Evolutionary conservation across 2,888 invertebrate species (phyloP).

Genomic region (Abscondita cerata): DNA sequence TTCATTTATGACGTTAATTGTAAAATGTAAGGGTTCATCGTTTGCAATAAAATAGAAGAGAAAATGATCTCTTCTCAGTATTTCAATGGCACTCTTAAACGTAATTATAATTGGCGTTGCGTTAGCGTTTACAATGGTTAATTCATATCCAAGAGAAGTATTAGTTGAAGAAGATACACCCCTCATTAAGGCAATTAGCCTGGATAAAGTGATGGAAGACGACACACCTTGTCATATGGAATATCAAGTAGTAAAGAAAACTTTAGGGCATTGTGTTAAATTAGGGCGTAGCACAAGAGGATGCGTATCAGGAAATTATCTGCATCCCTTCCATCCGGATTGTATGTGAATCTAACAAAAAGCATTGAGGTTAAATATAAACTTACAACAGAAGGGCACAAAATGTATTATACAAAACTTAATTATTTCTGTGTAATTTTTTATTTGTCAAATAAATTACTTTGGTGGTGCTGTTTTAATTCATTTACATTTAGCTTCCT

Average conservation of each 20-base stretch:
- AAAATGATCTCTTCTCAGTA: background rate
- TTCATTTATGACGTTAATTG: slow-evolving; percentile 6
- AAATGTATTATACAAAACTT: slow-evolving; percentile 5
- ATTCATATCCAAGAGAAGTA: slow-evolving; percentile 35
- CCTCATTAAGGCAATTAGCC: slow-evolving; percentile 37
- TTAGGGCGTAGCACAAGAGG: slow-evolving; percentile 54
- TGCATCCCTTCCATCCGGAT: slow-evolving; percentile 58
- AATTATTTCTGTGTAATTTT: too few species aligned
- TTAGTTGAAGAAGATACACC: slow-evolving; percentile 48
- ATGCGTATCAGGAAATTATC: slow-evolving; percentile 58
- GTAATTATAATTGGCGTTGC: slow-evolving; percentile 8
- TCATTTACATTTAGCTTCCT: background rate
- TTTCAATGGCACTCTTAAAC: slow-evolving; percentile 17
- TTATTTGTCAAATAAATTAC: background rate
- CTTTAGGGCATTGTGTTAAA: slow-evolving; percentile 56
- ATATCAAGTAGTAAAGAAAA: slow-evolving; percentile 54
- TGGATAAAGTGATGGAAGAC: slow-evolving; percentile 35
- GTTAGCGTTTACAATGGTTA: slow-evolving; percentile 15
- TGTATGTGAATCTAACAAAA: slow-evolving; percentile 50
- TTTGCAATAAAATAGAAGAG: background rate
- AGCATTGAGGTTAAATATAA: background rate
- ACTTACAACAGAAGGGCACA: slow-evolving; percentile 15
- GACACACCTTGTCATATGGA: slow-evolving; percentile 43
- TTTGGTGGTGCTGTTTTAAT: background rate
- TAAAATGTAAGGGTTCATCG: background rate